These are phyloP conservation scores for Pristionchus exspectatus DNA, from an alignment of 2,888 invertebrate genomes.

Conservation along the genomic window DNA sequence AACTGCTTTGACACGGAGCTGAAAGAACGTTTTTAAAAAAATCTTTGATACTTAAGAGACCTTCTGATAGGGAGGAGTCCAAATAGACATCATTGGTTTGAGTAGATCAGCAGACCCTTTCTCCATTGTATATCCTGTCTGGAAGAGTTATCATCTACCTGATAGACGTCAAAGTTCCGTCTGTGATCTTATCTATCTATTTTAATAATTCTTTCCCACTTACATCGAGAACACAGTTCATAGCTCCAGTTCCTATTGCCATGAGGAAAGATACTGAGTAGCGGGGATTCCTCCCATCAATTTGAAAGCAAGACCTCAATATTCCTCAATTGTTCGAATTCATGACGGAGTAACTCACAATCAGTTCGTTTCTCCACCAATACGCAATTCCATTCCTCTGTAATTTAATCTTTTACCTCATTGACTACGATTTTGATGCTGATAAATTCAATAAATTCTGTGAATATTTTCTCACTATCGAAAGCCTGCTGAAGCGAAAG, in stretches of 20 bases:
- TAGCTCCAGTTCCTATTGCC: constrained; percentile 3
- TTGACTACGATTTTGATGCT: too few species aligned
- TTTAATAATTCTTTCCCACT: neutral
- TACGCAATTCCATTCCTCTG: constrained; percentile 37
- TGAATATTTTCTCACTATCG: constrained; percentile 5
- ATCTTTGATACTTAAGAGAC: neutral
- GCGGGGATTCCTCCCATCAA: constrained; percentile 13
- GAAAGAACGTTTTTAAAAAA: neutral
- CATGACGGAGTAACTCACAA: neutral
- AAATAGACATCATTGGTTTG: constrained; percentile 12
- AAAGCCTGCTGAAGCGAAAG: neutral
- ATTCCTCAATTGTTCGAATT: neutral
- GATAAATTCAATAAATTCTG: neutral
- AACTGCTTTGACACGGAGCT: neutral
- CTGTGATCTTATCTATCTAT: neutral
- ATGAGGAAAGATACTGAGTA: constrained; percentile 29
- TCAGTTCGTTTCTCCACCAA: constrained; percentile 38
- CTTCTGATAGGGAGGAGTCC: constrained; percentile 35
- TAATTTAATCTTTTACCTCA: neutral
- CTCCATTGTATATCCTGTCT: constrained; percentile 8
- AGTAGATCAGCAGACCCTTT: neutral
- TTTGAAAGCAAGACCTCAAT: constrained; percentile 19
- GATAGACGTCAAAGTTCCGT: neutral
- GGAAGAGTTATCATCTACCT: neutral
- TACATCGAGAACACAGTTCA: constrained; percentile 34